Base-by-base conservation (phyloP, 2,797 vertebrate species). In the Ctenopoma kingsleyae region DNA sequence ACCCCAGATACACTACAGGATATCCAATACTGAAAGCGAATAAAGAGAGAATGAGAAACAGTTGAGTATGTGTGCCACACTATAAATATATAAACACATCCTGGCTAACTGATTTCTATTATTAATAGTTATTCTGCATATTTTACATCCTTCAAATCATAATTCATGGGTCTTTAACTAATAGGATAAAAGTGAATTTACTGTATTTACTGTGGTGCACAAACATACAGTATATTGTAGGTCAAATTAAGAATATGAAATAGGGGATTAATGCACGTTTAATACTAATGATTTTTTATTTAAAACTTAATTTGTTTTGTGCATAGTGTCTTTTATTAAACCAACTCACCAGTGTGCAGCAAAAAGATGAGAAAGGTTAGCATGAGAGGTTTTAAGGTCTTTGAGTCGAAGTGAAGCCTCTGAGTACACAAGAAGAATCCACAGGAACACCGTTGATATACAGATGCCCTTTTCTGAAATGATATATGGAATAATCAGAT, bases 371-470 rank as follows among this genome's bases (percentile, higher is more conserved):
- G 95, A 96, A 53, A 96, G 86, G 76, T 95, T 95, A 67, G 93
- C 92, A 61, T 95, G 89, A 61, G 94, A 94, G 71, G 88, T 94
- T 83, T 94, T 95, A 43, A 95, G 85, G 85, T 96, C 95, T 90
- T 93, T 94, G 74, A 96, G 92, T 67, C 95, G 89, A 63, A 96
- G 91, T 1, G 94, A 95, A 36, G 93, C 94, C 79, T 96, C 95
- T 0, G 93, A 94, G 83, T 95, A 96, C n/a, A 95, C 91, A 0
- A 96, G 91, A 55, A 96, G 89, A 56, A 96, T 90, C 95, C 95
- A 96, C 87, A 96, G 84, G n/a, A 94, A 94, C 76, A 94, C 90
- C 1, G 95, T 94, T 1, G 95, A 95, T 78, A 95, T 90, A 54
- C 94, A 96, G 73, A 95, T 91, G 66, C 95, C 95, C 70, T 94